Evolutionary conservation across 2,888 invertebrate species (phyloP).

Genomic region (Idaea biselata): DNA sequence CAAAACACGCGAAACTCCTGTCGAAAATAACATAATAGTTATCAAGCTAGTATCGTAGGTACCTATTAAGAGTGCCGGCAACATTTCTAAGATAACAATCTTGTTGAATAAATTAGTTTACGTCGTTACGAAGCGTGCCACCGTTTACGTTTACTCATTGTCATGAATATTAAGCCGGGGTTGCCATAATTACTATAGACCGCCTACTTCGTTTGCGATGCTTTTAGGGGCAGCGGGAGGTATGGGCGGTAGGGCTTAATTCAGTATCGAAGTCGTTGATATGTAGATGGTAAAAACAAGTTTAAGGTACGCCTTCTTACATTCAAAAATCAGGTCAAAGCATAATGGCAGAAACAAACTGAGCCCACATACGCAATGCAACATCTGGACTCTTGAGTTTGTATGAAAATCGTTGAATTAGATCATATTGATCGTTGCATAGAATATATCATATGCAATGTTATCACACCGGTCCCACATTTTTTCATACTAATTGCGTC

Average conservation of each 20-base stretch:
- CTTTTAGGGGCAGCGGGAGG: background rate
- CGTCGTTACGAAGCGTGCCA: conserved; percentile 43
- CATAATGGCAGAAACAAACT: no score
- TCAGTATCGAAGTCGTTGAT: no score
- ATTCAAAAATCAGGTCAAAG: no score
- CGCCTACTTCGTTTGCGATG: background rate
- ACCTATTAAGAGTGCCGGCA: conserved; percentile 7
- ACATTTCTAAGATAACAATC: conserved; percentile 47
- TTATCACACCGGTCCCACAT: no score
- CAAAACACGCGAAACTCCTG: background rate
- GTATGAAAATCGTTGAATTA: no score
- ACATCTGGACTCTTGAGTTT: no score
- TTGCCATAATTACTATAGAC: conserved; percentile 33
- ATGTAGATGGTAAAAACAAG: no score
- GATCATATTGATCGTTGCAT: no score
- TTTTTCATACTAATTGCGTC: no score
- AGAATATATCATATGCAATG: no score
- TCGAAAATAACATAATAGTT: conserved; percentile 35
- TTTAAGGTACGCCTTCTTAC: no score
- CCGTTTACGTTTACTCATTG: conserved; percentile 32
- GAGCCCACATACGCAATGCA: no score
- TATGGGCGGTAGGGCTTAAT: background rate
- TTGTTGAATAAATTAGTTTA: conserved; percentile 61
- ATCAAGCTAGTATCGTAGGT: conserved; percentile 29
- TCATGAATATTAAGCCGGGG: conserved; percentile 21